Conservation (phyloP, 2,888 invertebrate genomes). For the Geophilus truncorum region DNA sequence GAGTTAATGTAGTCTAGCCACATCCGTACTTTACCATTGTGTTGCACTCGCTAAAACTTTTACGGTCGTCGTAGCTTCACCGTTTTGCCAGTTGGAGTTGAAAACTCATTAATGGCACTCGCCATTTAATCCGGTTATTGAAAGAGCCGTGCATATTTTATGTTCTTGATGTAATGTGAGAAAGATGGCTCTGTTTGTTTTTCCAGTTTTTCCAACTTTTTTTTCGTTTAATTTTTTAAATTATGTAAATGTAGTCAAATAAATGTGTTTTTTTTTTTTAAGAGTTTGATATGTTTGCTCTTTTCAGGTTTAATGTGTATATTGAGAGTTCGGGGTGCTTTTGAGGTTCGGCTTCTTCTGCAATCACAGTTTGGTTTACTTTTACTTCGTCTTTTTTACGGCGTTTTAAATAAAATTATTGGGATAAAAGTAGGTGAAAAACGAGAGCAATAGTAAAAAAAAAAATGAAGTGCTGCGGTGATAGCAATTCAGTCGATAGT, state of each 20-base stretch:
- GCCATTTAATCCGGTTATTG: slow-evolving; percentile 18
- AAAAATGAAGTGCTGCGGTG: not conserved
- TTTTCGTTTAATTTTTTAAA: not conserved
- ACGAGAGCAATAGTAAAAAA: too few species aligned
- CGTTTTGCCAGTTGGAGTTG: slow-evolving; percentile 27
- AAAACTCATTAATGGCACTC: slow-evolving; percentile 21
- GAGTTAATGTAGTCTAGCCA: slow-evolving; percentile 24
- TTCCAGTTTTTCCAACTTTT: not conserved
- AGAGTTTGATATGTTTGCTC: not conserved
- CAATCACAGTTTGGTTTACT: not conserved
- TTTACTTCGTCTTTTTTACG: slow-evolving; percentile 1
- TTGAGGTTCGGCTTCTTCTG: not conserved
- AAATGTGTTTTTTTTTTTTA: not conserved
- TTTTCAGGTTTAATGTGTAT: not conserved
- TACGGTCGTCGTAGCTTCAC: slow-evolving; percentile 15
- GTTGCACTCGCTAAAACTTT: slow-evolving; percentile 23
- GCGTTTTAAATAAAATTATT: not conserved
- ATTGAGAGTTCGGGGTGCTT: not conserved
- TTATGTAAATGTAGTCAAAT: not conserved
- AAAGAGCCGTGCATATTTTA: slow-evolving; percentile 10
- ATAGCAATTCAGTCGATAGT: not conserved
- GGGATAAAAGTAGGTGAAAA: not conserved
- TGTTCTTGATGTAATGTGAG: not conserved
- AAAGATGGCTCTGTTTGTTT: slow-evolving; percentile 15
- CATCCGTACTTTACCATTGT: slow-evolving; percentile 17